These are phyloP conservation scores for Lophotriccus pileatus DNA, from an alignment of 2,797 vertebrate species.

Conservation along the genomic window DNA sequence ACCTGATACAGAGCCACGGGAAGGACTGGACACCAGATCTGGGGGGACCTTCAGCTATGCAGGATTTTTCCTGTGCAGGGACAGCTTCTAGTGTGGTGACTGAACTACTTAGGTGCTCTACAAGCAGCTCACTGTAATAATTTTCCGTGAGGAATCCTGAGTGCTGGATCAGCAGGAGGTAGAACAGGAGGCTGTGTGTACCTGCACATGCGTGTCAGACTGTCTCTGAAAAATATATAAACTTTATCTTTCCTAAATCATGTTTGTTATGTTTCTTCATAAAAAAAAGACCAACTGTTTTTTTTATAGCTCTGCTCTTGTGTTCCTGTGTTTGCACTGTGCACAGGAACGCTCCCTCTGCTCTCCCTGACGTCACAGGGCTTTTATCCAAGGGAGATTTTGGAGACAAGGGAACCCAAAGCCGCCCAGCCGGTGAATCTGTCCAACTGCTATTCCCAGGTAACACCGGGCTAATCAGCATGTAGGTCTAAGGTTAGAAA, in stretches of 20 bases:
- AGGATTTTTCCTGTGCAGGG: not conserved
- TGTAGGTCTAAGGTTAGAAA: not conserved
- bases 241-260: not conserved
- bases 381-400: not conserved
- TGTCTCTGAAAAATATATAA: not conserved
- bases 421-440: not conserved
- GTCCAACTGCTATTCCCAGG: not conserved
- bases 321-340: not conserved
- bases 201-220: accelerated
- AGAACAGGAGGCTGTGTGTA: not conserved
- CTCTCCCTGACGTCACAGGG: not conserved
- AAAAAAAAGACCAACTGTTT: not conserved
- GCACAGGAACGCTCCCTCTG: not conserved
- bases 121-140: not conserved
- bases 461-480: not conserved
- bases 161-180: not conserved
- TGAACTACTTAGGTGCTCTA: not conserved
- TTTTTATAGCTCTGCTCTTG: not conserved
- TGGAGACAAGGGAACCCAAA: not conserved
- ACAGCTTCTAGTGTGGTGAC: not conserved
- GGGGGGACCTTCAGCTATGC: not conserved
- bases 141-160: not conserved
- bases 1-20: not conserved
- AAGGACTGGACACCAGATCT: not conserved
- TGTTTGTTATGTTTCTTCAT: not conserved